Evolutionary conservation across 92 coral and sea anemone genomes (phyloP), one percentile per base, ranked within the genome.

Genomic region (Chrysogorgia sp.): DNA sequence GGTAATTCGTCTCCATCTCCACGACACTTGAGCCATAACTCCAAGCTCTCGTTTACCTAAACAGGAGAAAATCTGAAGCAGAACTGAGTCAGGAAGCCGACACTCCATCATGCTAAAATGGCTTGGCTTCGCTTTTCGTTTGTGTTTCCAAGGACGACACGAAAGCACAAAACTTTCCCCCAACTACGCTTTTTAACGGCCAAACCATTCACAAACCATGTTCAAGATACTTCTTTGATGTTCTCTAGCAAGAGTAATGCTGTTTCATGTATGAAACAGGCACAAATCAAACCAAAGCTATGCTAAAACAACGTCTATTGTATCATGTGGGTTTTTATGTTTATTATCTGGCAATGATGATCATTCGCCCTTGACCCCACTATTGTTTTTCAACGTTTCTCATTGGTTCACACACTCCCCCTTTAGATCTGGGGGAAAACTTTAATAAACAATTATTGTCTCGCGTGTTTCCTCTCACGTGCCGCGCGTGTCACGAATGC

Each of bases 1-100:
- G 20, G 99, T 97, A 24, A 96, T 87, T 78, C 99, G 78, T 50
- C 89, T 74, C 99, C 99, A 96, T 71, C 96, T 92, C 72, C 83
- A 76, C 59, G 90, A 89, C 24, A 96, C 97, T 77, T 83, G 87
- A 30, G 99, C 99, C 34, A 83, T 78, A 30, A 83, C 78, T 21
- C 92, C 97, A 22, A 96, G 87, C 66, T 96, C 90, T 50, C 88
- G 86, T 77, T 88, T 90, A 29, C 84, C 81, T 0, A 96, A 79
- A 77, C 85, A 90, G 60, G 82, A 84, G 80, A 96, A 96, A 20
- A 96, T 85, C 80, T 96, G 91, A 21, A 96, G 84, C 53, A 96
- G 74, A 52, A 96, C 83, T 29, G 99, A 90, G 78, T 96, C 99
- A 72, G 99, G 97, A 23, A 96, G 88, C 58, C 86, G 84, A 48